A percentile compares a stretch with the other conserved stretches of the same genome.
Evolutionary conservation across 2,888 invertebrate genomes (phyloP).

Genomic region (Dynastes tityus): DNA sequence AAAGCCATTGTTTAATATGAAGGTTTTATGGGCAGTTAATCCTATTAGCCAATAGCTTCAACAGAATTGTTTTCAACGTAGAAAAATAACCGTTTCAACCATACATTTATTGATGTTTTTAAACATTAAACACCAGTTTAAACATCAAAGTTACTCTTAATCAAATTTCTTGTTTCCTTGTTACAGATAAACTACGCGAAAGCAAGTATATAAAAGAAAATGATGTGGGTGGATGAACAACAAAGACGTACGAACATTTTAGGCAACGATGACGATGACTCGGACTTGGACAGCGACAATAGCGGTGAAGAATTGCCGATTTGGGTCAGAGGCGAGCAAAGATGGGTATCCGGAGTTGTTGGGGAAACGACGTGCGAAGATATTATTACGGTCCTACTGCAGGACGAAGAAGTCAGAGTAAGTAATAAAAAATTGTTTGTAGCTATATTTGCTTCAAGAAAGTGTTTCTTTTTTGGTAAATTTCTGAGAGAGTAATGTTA

Average conservation of each 20-base stretch:
- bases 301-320: constrained; percentile 82
- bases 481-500: no score
- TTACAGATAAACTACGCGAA: constrained; percentile 43
- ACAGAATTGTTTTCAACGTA: no score
- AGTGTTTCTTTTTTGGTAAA: no score
- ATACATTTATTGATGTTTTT: no score
- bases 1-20: no score
- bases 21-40: no score
- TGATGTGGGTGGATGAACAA: constrained; percentile 66
- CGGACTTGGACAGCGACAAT: constrained; percentile 71
- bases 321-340: constrained; percentile 82
- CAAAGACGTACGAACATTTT: constrained; percentile 56
- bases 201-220: constrained; percentile 44
- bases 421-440: constrained; percentile 51
- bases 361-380: constrained; percentile 86
- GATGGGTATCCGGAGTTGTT: constrained; percentile 86
- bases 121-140: no score
- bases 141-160: no score
- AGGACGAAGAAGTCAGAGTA: constrained; percentile 71
- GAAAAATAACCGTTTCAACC: no score
- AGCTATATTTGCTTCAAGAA: background rate
- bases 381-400: constrained; percentile 81
- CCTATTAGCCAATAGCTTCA: no score
- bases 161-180: background rate
- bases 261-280: constrained; percentile 57